phyloP scores from a whole-genome alignment of 2,113 vertebrate genomes.

The Cryptotis parvus region DNA sequence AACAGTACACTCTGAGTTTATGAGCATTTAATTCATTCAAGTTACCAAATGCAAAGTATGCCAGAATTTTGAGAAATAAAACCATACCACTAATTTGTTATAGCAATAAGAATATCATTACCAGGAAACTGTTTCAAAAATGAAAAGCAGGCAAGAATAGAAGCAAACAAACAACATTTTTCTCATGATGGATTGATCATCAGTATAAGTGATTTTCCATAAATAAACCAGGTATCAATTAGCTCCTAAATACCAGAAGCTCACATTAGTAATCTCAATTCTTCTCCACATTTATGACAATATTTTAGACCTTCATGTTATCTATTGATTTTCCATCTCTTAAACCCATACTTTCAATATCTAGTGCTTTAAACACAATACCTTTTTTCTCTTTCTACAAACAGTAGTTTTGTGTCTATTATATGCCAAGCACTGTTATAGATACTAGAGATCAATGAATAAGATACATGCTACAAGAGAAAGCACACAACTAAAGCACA shows the following conservation, averaged over 20 bases:
- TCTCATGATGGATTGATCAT: not conserved
- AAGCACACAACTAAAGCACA: not conserved
- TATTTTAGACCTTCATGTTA: not conserved
- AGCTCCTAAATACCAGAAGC: not conserved
- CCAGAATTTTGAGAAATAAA: constrained; percentile 27
- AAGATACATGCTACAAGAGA: not conserved
- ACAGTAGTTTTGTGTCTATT: not conserved
- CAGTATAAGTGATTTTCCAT: not conserved
- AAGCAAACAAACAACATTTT: not conserved
- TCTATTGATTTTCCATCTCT: not conserved
- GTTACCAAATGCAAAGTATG: constrained; percentile 18
- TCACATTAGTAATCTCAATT: not conserved
- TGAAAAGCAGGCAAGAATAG: not conserved
- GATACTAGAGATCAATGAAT: not conserved
- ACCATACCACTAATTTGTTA: not conserved
- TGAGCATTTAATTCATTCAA: not conserved
- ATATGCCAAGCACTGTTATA: not conserved
- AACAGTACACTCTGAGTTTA: not conserved
- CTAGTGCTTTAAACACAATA: not conserved
- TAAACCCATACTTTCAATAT: constrained; percentile 2
- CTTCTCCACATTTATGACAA: not conserved
- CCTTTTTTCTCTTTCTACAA: not conserved
- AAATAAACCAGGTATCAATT: not conserved
- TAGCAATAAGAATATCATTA: not conserved
- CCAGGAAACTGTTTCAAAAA: not conserved